Evolutionary conservation across 2,888 invertebrate species (phyloP).

Genomic region (Drosophila monieri): DNA sequence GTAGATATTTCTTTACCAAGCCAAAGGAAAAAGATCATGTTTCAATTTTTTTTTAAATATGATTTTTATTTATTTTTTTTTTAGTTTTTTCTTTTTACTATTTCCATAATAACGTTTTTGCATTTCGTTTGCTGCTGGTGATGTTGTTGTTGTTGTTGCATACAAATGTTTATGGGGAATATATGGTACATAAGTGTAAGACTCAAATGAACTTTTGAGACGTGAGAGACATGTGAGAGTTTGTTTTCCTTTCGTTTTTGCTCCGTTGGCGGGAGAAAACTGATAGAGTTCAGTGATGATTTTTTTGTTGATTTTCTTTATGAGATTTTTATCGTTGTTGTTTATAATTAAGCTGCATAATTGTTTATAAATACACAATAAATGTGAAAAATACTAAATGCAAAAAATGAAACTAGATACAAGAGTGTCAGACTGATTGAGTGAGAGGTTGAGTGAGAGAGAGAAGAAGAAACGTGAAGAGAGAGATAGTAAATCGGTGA

Average conservation of each 20-base stretch:
- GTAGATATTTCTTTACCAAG: constrained; percentile 1
- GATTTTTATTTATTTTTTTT: constrained; percentile 72
- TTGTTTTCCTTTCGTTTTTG: constrained; percentile 26
- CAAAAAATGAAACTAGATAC: constrained; percentile 79
- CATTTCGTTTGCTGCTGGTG: constrained; percentile 62
- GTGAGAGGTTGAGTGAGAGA: constrained; percentile 32
- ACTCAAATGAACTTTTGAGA: constrained; percentile 67
- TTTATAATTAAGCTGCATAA: constrained; percentile 79
- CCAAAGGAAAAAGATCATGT: neutral
- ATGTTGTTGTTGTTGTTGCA: constrained; percentile 40
- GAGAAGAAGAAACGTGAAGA: constrained; percentile 18
- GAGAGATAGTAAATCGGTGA: constrained; percentile 40
- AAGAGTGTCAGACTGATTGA: constrained; percentile 74
- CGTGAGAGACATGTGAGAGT: constrained; percentile 80
- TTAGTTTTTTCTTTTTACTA: constrained; percentile 59
- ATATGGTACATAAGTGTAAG: constrained; percentile 50
- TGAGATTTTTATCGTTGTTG: constrained; percentile 49
- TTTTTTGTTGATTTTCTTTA: constrained; percentile 61
- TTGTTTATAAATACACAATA: constrained; percentile 81
- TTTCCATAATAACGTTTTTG: constrained; percentile 70
- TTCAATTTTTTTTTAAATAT: constrained; percentile 49
- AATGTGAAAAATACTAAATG: constrained; percentile 80
- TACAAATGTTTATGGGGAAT: constrained; percentile 62
- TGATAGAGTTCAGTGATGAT: constrained; percentile 47
- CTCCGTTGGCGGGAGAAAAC: constrained; percentile 13